These are phyloP conservation scores for Ataeniobius toweri DNA, from an alignment of 2,797 vertebrate species.

Conservation along the genomic window DNA sequence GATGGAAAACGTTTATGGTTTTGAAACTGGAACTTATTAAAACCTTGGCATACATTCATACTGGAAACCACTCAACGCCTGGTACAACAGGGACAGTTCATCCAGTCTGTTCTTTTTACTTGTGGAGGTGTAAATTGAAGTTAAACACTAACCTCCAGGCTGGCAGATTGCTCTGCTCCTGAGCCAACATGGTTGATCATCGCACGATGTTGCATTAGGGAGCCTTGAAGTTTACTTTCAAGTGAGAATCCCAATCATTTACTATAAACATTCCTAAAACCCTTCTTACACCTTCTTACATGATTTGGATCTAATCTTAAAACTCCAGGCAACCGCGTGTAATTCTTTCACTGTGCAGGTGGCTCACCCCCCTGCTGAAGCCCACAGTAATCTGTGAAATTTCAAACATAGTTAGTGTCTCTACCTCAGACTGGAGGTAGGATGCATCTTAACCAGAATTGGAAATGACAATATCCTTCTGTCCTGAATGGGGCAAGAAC, in stretches of 20 bases:
- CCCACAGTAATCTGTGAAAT: constrained; percentile 40
- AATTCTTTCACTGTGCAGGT: constrained; percentile 29
- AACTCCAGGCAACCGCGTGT: constrained; percentile 36
- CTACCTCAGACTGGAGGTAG: constrained; percentile 10
- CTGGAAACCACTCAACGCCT: background rate
- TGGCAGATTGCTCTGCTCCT: background rate
- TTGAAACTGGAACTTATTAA: background rate
- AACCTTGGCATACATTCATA: background rate
- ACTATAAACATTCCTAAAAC: background rate
- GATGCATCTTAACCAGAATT: constrained; percentile 32
- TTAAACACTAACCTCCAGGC: background rate
- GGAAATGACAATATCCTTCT: constrained; percentile 50
- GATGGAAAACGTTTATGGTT: background rate
- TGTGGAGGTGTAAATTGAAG: background rate
- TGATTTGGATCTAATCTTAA: constrained; percentile 42
- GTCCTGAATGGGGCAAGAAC: background rate
- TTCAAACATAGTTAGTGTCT: constrained; percentile 48
- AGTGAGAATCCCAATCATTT: background rate
- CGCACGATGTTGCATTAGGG: background rate
- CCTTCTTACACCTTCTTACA: constrained; percentile 4
- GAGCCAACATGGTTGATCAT: background rate
- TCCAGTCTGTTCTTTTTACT: background rate
- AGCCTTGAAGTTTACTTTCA: background rate
- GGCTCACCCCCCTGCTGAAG: constrained; percentile 18
- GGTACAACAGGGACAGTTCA: background rate